These are phyloP conservation scores for Brienomyrus longianalis DNA, from an alignment of 2,113 vertebrate genomes.

Conservation along the genomic window DNA sequence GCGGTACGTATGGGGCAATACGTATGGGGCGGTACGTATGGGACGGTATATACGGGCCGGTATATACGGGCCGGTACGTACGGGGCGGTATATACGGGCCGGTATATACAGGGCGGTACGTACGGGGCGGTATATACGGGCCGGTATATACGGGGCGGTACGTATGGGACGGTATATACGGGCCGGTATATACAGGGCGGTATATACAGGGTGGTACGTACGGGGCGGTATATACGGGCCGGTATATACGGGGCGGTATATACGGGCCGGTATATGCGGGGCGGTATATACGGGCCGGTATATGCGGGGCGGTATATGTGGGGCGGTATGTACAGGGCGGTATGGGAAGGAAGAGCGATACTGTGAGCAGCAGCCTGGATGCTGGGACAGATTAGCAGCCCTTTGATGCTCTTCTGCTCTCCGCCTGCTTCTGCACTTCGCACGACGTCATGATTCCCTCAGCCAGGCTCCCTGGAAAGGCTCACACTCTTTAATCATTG, in stretches of 20 bases:
- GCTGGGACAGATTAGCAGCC: not conserved
- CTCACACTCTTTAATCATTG: not conserved
- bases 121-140: not conserved
- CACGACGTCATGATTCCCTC: conserved; percentile 20
- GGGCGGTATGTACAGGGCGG: not conserved
- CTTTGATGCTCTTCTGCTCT: not conserved
- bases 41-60: too few relatives aligned
- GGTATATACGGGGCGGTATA: not conserved
- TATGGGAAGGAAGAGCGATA: not conserved
- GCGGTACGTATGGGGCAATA: not conserved
- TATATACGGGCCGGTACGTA: too few relatives aligned
- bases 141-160: not conserved
- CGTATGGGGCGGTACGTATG: too few relatives aligned
- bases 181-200: not conserved
- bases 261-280: not conserved
- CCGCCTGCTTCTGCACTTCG: conserved; percentile 8
- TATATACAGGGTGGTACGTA: too few relatives aligned
- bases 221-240: not conserved
- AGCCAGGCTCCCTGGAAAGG: not conserved
- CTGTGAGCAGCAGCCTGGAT: not conserved
- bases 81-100: too few relatives aligned
- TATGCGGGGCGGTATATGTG: too few relatives aligned
- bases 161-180: not conserved
- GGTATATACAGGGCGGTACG: not conserved
- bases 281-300: not conserved